Evolutionary conservation across 1,140 invertebrate species (phyloP).

Genomic region (Dreissena polymorpha): DNA sequence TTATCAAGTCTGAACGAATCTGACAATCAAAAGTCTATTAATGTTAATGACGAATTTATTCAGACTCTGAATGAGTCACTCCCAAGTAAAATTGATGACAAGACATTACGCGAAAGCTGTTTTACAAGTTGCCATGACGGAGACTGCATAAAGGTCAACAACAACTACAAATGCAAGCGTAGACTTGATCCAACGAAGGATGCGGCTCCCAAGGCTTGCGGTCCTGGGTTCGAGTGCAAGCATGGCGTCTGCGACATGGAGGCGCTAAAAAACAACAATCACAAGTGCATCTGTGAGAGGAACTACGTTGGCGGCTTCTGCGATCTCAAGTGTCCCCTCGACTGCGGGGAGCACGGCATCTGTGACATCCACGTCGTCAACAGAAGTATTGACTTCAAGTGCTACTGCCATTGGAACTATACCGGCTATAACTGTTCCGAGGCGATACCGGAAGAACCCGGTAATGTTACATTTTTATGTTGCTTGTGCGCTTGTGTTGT

Average conservation of each 20-base stretch:
- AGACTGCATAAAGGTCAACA: slow-evolving; percentile 35
- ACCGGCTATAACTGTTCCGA: slow-evolving; percentile 42
- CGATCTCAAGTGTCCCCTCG: slow-evolving; percentile 61
- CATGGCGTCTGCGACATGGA: slow-evolving; percentile 56
- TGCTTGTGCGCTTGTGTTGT: too few species aligned
- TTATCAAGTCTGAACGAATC: not conserved
- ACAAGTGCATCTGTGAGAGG: slow-evolving; percentile 64
- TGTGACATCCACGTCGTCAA: slow-evolving; percentile 50
- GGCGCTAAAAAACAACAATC: slow-evolving; percentile 6
- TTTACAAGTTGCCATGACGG: slow-evolving; percentile 7
- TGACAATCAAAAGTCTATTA: not conserved
- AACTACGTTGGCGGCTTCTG: slow-evolving; percentile 68
- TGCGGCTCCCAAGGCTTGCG: slow-evolving; percentile 24
- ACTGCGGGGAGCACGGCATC: slow-evolving; percentile 66
- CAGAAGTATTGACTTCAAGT: slow-evolving; percentile 36
- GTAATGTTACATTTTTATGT: too few species aligned
- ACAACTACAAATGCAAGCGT: slow-evolving; percentile 28
- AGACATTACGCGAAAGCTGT: not conserved
- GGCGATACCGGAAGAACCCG: not conserved
- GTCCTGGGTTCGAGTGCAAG: slow-evolving; percentile 49
- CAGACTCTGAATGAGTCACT: not conserved
- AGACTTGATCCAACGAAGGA: not conserved
- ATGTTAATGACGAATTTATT: not conserved
- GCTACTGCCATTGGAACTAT: slow-evolving; percentile 46
- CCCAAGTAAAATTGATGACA: not conserved